These are phyloP conservation scores for Mamestra configurata DNA, from an alignment of 1,140 invertebrate genomes.

Conservation along the genomic window DNA sequence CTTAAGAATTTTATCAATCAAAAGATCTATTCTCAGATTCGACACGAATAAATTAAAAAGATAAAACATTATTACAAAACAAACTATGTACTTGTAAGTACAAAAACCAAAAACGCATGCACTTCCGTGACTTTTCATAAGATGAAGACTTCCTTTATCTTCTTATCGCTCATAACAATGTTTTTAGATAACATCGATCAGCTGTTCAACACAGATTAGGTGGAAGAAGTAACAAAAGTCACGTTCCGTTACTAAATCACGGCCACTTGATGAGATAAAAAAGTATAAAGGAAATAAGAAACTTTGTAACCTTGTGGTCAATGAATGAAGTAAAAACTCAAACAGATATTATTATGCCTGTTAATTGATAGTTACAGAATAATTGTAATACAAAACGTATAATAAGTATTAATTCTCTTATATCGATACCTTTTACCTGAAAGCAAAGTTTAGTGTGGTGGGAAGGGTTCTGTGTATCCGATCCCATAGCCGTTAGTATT, in stretches of 20 bases:
- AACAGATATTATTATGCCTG: neutral
- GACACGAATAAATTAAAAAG: neutral
- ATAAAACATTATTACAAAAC: neutral
- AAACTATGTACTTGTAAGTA: no score
- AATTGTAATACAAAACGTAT: neutral
- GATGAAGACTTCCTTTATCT: neutral
- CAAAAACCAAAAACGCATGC: neutral
- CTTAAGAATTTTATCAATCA: no score
- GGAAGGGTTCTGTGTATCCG: no score
- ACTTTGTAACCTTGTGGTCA: neutral
- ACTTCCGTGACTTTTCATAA: neutral
- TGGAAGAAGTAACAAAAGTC: neutral
- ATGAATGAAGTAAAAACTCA: constrained; percentile 5
- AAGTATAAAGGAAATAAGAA: constrained; percentile 10
- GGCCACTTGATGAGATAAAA: constrained; percentile 22
- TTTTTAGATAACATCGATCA: neutral
- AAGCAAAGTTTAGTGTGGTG: no score
- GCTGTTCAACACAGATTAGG: neutral
- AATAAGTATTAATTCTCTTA: neutral
- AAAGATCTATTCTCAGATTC: no score
- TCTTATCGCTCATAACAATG: neutral
- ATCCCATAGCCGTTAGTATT: no score
- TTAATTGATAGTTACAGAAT: neutral
- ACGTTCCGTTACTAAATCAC: constrained; percentile 17
- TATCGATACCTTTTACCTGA: no score